Base-by-base conservation (phyloP, 2,797 vertebrate genomes). In the Alcedo quadribrachys region DNA sequence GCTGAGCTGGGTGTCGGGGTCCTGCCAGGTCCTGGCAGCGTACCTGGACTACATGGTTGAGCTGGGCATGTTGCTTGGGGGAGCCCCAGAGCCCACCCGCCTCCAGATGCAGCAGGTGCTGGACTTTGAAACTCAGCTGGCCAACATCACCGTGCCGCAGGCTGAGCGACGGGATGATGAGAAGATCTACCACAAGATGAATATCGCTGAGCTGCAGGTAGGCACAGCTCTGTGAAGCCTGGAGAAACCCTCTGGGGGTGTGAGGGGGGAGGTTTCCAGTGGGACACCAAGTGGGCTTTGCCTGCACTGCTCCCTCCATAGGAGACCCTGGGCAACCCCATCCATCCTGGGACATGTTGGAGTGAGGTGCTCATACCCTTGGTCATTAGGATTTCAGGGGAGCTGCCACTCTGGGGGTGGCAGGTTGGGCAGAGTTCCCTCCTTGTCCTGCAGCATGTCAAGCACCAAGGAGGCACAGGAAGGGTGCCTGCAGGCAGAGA, bases 11-110 rank as follows among this genome's bases (percentile, higher is more conserved):
- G 15, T 16, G 30, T 21, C 1, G 21, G 68, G 65, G 12, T 81
- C 43, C 20, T 65, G 6, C 42, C 91, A 99, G 99, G 99, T 99
- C 55, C 95, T 99, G 83, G 97, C 97, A 62, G 98, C 98, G 0
- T 99, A 99, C 95, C 97, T 99, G 97, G 98, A 99, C 85, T 99
- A 99, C 97, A 99, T 99, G 99, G 98, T 99, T 94, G 99, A 99
- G 96, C 96, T 99, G 95, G 99, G 98, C 8, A 87, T 97, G 16
- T 97, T 99, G 90, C 97, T 99, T 75, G 99, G 99, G 0, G 99
- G 99, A 0, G 94, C 90, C 43, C 97, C 93, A 0, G 96, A 96
- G 81, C 96, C 98, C 81, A 98, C 98, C 0, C 98, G 94, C 68
- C 86, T 93, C 42, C 99, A 98, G 97, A 99, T 99, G 99, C 98